These are phyloP conservation scores for Peromyscus attwateri DNA, from an alignment of 2,797 vertebrate genomes.

Conservation along the genomic window DNA sequence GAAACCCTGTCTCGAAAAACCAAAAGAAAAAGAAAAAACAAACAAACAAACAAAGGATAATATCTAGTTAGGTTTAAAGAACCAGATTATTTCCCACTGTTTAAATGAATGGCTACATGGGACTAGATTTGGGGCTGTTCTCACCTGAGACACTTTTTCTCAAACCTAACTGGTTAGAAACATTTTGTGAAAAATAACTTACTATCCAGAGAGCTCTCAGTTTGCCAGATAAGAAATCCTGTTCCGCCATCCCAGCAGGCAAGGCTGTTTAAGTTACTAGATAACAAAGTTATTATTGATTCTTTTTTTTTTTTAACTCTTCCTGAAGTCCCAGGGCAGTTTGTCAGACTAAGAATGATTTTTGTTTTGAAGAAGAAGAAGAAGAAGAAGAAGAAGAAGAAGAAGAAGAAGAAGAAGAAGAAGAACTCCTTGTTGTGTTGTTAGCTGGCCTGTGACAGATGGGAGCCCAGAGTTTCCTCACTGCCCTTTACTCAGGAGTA, in stretches of 20 bases:
- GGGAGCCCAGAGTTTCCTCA: conserved; percentile 73
- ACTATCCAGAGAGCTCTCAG: conserved; percentile 78
- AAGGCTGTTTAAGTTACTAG: conserved; percentile 82
- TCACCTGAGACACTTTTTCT: conserved; percentile 42
- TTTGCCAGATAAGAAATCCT: conserved; percentile 83
- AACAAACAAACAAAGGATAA: not conserved
- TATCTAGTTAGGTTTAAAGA: conserved; percentile 8
- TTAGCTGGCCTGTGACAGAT: conserved; percentile 79
- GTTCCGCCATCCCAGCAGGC: conserved; percentile 74
- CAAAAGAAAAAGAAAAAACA: not conserved
- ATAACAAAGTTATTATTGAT: conserved; percentile 84
- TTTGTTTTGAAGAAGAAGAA: not conserved
- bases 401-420: not conserved
- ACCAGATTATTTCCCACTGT: not conserved
- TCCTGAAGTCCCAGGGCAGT: conserved; percentile 70
- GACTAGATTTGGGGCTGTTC: not conserved
- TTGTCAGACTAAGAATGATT: conserved; percentile 70
- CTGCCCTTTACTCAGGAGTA: conserved; percentile 76
- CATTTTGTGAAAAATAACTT: conserved; percentile 77
- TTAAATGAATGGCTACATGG: conserved; percentile 19
- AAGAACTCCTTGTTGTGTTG: conserved; percentile 31
- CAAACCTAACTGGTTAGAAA: conserved; percentile 61
- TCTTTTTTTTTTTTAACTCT: conserved; percentile 76
- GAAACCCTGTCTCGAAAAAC: not conserved
- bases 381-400: not conserved